Evolutionary conservation across 2,113 vertebrate genomes (phyloP).

Genomic region (Seriola rivoliana): DNA sequence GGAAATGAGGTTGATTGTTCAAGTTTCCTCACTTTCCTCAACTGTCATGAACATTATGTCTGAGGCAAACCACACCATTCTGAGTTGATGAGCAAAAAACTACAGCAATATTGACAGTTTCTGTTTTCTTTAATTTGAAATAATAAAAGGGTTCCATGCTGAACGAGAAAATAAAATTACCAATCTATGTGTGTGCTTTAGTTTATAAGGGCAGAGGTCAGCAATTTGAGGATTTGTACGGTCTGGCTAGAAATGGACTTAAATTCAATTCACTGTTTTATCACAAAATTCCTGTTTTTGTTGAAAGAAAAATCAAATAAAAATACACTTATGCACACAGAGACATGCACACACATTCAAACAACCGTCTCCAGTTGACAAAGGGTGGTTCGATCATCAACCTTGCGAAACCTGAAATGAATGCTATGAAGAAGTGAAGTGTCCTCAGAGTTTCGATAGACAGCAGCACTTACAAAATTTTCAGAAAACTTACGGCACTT

Average conservation of each 20-base stretch:
- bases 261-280: neutral
- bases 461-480: constrained; percentile 41
- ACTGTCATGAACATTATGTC: neutral
- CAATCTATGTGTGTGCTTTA: neutral
- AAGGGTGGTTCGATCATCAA: neutral
- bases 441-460: constrained; percentile 34
- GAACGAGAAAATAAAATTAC: neutral
- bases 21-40: constrained; percentile 12
- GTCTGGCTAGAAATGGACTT: neutral
- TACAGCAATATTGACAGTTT: neutral
- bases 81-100: neutral
- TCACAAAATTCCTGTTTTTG: neutral
- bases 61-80: neutral
- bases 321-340: neutral
- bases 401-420: constrained; percentile 31
- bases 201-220: neutral
- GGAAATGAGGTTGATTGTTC: constrained; percentile 60
- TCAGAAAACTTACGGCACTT: constrained; percentile 28
- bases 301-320: neutral
- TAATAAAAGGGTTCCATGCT: neutral
- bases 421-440: constrained; percentile 6
- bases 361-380: constrained; percentile 5
- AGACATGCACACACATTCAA: neutral
- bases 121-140: neutral
- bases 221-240: neutral